Evolutionary conservation across 2,797 vertebrate genomes (phyloP), one percentile per base, ranked within the genome.

Genomic region (Rhinella marina): DNA sequence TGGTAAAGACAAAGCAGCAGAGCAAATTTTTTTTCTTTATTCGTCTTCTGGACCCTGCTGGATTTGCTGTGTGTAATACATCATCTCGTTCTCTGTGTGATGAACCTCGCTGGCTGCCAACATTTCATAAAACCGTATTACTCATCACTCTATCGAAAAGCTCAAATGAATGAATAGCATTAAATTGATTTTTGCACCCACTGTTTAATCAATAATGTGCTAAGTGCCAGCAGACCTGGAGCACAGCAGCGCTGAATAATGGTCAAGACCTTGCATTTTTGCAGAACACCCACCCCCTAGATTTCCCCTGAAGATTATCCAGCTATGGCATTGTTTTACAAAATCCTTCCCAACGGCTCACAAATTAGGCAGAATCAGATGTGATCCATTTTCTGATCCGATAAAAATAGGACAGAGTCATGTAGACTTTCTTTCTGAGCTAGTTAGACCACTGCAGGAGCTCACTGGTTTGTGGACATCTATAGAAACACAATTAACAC

Each of bases 131-230:
- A 77, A 88, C 17, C 19, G 5, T 27, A 79, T 79, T 84, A 88
- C 81, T 88, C 75, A 88, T 50, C 48, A 9, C 82, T 48, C 54
- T 68, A 87, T 68, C 25, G 76, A 87, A 87, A 52, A 41, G 75
- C 66, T 32, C 73, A n/a, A 41, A 59, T 68, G 73, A 78, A 72
- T 72, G 62, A 77, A 72, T 72, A 84, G 72, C 23, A 83, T 52
- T n/a, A 83, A 83, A 84, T 83, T 76, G 75, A 23, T 78, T 84
- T 88, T 70, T 23, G 64, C 75, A 52, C 61, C 82, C 87, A 80
- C 82, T 59, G 59, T 56, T 79, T 84, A 88, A 88, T 84, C 87
- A 88, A 88, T 88, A 88, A 70, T 50, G 32, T 54, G 59, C 64
- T 78, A 12, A 70, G 59, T 79, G 81, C 50, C 87, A 57, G 66